Base-by-base conservation (phyloP, 2,113 vertebrate species). In the Macquaria ambigua region DNA sequence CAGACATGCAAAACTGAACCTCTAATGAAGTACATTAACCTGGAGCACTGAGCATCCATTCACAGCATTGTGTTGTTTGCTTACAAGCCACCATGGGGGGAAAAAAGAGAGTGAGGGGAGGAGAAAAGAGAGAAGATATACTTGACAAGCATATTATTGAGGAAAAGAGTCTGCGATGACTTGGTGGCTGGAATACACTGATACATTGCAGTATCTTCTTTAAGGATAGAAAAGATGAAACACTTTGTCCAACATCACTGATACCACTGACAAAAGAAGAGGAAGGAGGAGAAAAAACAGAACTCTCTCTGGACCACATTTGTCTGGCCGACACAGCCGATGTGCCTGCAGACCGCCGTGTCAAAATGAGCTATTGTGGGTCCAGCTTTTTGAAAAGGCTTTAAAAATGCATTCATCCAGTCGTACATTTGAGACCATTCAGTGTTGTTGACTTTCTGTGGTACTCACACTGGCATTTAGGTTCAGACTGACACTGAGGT, bases 1-100 rank as follows among this genome's bases (percentile, higher is more conserved):
- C 87, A 82, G 87, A 91, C 89, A 89, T 89, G 87, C 81, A 92
- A 92, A 92, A 91, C 84, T 74, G 77, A 87, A 89, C 83, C 87
- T 90, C 79, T 92, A 93, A 94, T 94, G 90, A 92, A 92, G 85
- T 91, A 62, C 64, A 88, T 94, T 95, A 93, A 94, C 91, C 90
- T 92, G 87, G 61, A 90, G 82, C 78, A 78, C 25, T 23, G 64
- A 76, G 73, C 63, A 66, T 79, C 82, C 56, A 87, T 88, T 90
- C 73, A 71, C 48, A 81, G 67, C 10, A 50, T 55, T 69, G 69
- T 88, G 72, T 55, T 86, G 86, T 92, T 90, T 86, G 77, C 85
- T 90, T 85, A 79, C 75, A 76, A 75, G 66, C 62, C 61, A 80
- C 74, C 46, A 72, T 16, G 20, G 77, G 52, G 52, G 55, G 10